Evolutionary conservation across 2,113 vertebrate genomes (phyloP), one percentile per base, ranked within the genome.

Genomic region (Tylochromis polylepis): DNA sequence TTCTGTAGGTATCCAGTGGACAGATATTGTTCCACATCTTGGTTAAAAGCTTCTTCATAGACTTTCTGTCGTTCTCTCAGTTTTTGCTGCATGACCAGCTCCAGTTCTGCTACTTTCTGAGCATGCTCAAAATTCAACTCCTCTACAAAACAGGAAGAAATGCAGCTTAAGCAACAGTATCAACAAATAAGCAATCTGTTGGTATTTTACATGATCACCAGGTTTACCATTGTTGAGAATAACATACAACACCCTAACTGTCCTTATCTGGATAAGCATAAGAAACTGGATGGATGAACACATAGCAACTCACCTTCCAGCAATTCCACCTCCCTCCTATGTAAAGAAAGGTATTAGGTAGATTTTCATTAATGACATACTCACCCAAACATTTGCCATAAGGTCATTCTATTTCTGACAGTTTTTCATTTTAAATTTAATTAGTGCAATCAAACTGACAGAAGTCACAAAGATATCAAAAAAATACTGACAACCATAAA

Each of bases 21-120:
- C 6, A 99, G 96, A 92, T 99, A 99, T 0, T 98, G 97, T 84
- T 99, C 97, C 97, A 99, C 95, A 92, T 99, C 99, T 91, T 99
- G 97, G 95, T 99, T 97, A 86, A 99, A 99, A 22, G 99, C 99
- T 86, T 99, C 98, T 88, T 99, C 98, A 4, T 98, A 99, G 59
- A 98, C 97, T 94, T 98, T 99, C 96, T 99, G 99, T 15, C 97
- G 95, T 75, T 99, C 97, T 90, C 96, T 97, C 18, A 99, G 96
- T 94, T 98, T 99, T 88, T 96, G 90, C 62, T 98, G 97, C 93
- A 97, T 96, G 5, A 95, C 93, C 18, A 97, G 98, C 91, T 99
- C 99, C 97, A 98, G 96, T 24, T 98, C 97, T 80, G 97, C 93
- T 58, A 97, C 96, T 89, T 97, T 98, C 96, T 97, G 97, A 12